Conservation (phyloP, 2,113 vertebrate genomes). For the Paedocypris sp. region DNA sequence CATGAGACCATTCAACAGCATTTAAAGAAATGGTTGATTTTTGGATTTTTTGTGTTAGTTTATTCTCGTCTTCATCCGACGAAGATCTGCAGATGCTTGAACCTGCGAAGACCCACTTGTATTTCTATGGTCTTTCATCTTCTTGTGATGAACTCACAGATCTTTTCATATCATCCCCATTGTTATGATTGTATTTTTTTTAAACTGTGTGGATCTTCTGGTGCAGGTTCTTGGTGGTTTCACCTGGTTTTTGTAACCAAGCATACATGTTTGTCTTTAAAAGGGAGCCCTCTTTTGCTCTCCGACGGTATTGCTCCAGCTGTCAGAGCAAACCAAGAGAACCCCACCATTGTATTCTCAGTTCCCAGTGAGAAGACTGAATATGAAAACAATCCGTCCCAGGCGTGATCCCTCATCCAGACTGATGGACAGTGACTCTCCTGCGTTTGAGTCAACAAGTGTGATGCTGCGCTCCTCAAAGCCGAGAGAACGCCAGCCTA, state of each 20-base stretch:
- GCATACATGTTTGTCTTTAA: conserved; percentile 46
- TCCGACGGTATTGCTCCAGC: not conserved
- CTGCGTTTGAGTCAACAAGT: not conserved
- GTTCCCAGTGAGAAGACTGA: not conserved
- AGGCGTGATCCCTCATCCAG: not conserved
- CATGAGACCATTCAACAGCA: not conserved
- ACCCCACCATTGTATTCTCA: not conserved
- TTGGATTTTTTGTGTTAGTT: no score
- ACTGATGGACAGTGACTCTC: not conserved
- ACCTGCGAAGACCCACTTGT: no score
- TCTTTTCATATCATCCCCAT: no score
- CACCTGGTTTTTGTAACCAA: no score
- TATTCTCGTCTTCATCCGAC: no score
- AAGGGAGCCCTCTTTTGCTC: conserved; percentile 57
- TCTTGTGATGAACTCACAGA: no score
- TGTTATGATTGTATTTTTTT: no score
- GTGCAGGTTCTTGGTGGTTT: no score
- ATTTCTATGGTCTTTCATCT: no score
- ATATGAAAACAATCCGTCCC: not conserved
- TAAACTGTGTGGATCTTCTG: no score
- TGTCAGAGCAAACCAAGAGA: not conserved
- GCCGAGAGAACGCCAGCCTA: conserved; percentile 44
- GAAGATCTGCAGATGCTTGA: no score
- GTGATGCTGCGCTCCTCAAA: not conserved
- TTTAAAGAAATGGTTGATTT: no score